Conservation (phyloP, 2,113 vertebrate genomes). For the Anser cygnoides region DNA sequence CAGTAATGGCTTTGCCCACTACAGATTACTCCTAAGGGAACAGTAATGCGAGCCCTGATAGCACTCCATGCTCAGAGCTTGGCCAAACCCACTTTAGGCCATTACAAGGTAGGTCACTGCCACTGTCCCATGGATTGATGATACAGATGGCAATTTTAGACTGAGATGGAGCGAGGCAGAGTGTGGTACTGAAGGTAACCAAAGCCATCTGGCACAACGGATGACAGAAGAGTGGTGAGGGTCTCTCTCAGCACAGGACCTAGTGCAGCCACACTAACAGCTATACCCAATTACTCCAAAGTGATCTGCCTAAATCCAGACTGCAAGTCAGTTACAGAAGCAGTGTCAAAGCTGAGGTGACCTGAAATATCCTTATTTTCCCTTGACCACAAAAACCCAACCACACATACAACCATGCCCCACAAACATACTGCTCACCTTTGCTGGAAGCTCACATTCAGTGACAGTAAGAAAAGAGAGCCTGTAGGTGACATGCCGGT, state of each 20-base stretch:
- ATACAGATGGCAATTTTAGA: background rate
- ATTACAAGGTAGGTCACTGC: background rate
- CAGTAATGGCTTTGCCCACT: background rate
- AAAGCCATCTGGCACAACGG: accelerated
- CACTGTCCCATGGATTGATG: background rate
- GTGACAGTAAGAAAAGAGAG: background rate
- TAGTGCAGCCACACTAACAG: background rate
- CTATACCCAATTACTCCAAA: background rate
- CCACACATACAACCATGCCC: background rate
- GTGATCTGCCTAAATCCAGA: background rate
- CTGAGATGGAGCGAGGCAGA: background rate
- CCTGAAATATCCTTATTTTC: background rate
- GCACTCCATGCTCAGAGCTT: background rate
- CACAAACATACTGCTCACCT: background rate
- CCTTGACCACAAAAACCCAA: background rate
- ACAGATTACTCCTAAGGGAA: background rate
- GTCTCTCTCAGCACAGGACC: background rate
- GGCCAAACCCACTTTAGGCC: background rate
- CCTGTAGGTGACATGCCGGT: background rate
- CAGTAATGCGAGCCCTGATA: background rate
- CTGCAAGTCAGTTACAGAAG: background rate
- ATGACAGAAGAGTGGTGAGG: background rate
- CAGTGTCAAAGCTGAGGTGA: background rate
- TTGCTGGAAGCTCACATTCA: background rate
- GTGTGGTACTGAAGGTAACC: background rate